These are phyloP conservation scores for Patella pellucida DNA, from an alignment of 2,888 invertebrate genomes.

Conservation along the genomic window DNA sequence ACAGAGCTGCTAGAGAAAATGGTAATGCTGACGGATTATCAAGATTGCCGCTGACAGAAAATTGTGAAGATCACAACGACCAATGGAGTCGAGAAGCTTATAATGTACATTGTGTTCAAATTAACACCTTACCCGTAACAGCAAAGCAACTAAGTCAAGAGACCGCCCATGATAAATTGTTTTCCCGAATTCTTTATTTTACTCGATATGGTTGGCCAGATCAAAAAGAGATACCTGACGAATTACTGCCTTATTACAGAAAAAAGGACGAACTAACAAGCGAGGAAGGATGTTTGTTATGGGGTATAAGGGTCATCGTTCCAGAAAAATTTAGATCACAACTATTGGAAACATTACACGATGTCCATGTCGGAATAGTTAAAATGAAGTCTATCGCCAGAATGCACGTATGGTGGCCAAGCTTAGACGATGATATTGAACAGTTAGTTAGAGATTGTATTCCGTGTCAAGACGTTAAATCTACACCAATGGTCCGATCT, in stretches of 20 bases:
- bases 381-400: slow-evolving; percentile 52
- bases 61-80: slow-evolving; percentile 16
- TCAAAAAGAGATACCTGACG: slow-evolving; percentile 28
- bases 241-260: slow-evolving; percentile 36
- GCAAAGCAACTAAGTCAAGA: slow-evolving; percentile 17
- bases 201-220: slow-evolving; percentile 29
- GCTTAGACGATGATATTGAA: slow-evolving; percentile 19
- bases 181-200: slow-evolving; percentile 28
- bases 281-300: slow-evolving; percentile 4
- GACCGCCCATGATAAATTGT: slow-evolving; percentile 27
- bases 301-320: slow-evolving; percentile 4
- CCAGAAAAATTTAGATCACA: not conserved
- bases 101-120: slow-evolving; percentile 32
- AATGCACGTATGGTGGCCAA: slow-evolving; percentile 48
- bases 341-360: not conserved
- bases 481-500: not conserved
- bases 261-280: slow-evolving; percentile 9
- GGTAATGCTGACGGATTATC: slow-evolving; percentile 63
- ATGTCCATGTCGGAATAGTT: slow-evolving; percentile 45
- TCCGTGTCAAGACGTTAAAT: not conserved
- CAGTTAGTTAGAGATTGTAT: not conserved
- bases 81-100: slow-evolving; percentile 12
- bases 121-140: slow-evolving; percentile 51
- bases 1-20: slow-evolving; percentile 46
- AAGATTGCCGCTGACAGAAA: slow-evolving; percentile 38